phyloP scores from a whole-genome alignment of 2,888 invertebrate species.

The Reticulitermes lucifugus region DNA sequence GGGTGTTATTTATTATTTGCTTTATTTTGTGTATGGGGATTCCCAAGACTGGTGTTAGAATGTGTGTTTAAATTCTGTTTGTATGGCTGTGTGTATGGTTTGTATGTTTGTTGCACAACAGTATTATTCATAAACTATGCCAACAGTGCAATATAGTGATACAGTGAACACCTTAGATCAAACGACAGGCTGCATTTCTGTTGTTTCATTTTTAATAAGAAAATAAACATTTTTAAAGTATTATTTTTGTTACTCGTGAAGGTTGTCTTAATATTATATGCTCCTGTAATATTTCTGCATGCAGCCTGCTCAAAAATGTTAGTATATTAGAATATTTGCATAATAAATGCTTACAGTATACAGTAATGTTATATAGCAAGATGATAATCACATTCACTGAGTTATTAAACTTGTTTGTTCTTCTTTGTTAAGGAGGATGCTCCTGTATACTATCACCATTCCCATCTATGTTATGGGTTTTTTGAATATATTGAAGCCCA shows the following conservation, averaged over 20 bases:
- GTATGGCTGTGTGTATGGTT: background rate
- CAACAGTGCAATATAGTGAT: constrained; percentile 5
- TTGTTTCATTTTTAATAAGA: background rate
- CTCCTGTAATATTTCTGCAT: constrained; percentile 15
- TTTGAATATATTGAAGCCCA: too few species aligned
- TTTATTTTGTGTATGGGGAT: background rate
- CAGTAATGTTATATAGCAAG: background rate
- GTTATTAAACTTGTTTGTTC: background rate
- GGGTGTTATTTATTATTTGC: background rate
- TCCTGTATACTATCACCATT: too few species aligned
- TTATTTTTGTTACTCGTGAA: background rate
- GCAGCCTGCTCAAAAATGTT: background rate
- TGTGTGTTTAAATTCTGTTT: background rate
- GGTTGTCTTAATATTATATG: background rate
- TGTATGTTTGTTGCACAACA: background rate
- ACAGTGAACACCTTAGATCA: background rate
- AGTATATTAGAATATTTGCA: background rate
- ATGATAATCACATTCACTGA: background rate
- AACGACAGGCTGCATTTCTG: background rate
- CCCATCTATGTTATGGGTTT: too few species aligned
- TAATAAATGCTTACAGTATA: background rate
- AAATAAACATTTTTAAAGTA: background rate
- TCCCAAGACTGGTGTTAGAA: constrained; percentile 10
- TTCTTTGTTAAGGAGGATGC: too few species aligned
- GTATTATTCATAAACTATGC: background rate